Percentiles rank a stretch among this genome's conserved stretches.
Conservation (phyloP, 2,113 vertebrate species). For the Sebastes fasciatus region DNA sequence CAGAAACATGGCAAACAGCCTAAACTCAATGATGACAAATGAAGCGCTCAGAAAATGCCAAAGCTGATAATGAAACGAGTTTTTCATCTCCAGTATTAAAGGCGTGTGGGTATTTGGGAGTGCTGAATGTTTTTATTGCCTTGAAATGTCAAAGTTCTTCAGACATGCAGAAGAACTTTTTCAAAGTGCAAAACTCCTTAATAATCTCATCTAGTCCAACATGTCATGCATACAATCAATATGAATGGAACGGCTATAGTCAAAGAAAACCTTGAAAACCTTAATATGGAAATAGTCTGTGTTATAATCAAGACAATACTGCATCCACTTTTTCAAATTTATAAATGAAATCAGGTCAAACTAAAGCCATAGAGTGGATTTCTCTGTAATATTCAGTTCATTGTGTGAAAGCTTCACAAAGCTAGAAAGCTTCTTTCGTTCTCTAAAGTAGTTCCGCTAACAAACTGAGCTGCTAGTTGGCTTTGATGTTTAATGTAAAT, state of each 20-base stretch:
- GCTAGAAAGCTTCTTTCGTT: background rate
- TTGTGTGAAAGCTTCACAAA: slow-evolving; percentile 2
- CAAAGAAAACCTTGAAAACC: background rate
- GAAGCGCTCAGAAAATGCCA: slow-evolving; percentile 28
- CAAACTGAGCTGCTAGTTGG: slow-evolving; percentile 12
- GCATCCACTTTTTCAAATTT: background rate
- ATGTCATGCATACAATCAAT: background rate
- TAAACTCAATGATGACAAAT: slow-evolving; percentile 11
- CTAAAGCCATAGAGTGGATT: background rate
- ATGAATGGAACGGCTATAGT: background rate
- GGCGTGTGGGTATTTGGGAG: background rate
- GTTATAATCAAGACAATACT: background rate
- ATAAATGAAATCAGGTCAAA: background rate
- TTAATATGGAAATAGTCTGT: background rate
- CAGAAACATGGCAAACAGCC: background rate
- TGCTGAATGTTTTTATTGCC: background rate
- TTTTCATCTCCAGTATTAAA: slow-evolving; percentile 5
- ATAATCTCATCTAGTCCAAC: background rate
- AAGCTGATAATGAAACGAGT: background rate
- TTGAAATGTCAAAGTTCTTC: slow-evolving; percentile 37
- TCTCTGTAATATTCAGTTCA: background rate
- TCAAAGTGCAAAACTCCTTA: background rate
- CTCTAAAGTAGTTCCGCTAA: slow-evolving; percentile 9
- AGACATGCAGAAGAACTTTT: background rate
- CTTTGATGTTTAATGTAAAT: slow-evolving; percentile 20